Base-by-base conservation (phyloP, 1,140 invertebrate species). In the Heterodera schachtii region DNA sequence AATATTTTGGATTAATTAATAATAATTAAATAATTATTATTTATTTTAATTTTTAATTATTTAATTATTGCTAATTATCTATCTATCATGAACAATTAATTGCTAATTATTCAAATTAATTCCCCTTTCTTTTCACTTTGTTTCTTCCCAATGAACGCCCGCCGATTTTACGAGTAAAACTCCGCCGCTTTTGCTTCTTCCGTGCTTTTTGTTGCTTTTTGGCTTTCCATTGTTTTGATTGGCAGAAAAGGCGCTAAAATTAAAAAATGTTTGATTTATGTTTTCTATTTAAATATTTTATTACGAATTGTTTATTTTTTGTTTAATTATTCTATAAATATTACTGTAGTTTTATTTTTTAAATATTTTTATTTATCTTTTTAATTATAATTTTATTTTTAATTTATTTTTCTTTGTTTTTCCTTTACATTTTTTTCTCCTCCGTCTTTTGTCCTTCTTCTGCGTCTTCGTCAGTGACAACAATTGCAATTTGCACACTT, bases 171-270 rank as follows among this genome's bases (percentile, higher is more conserved):
- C 16, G 57, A 19, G 13, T 19, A 64, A 19, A 64, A 64, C 19
- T n/a, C 57, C 57, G 2, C 69, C 69, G 6, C 69, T 71, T 71
- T 71, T 71, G 69, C 69, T 71, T 21, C 69, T 21, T 5, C 69
- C 5, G 41, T 71, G 69, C 41, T 64, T 64, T 64, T 64, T 64
- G 57, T 64, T 19, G 57, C 16, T 64, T 64, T 64, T 64, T 64
- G 57, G 11, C 57, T 19, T 16, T 19, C 4, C 57, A 19, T 64
- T 64, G 19, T 64, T 64, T 64, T 19, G 13, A 5, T 64, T 19
- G 57, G 11, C 13, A 19, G 13, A 13, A 64, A 64, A 16, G 19
- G 57, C 57, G 16, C 57, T 64, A 19, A 13, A 64, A 64, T 19
- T 19, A 64, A 64, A 60, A 64, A 16, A 64, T 52, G 9, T 31